Percentiles rank a stretch among this genome's conserved stretches.
Conservation (phyloP, 1,140 invertebrate species). For the Pseudomyrmex cubaensis region DNA sequence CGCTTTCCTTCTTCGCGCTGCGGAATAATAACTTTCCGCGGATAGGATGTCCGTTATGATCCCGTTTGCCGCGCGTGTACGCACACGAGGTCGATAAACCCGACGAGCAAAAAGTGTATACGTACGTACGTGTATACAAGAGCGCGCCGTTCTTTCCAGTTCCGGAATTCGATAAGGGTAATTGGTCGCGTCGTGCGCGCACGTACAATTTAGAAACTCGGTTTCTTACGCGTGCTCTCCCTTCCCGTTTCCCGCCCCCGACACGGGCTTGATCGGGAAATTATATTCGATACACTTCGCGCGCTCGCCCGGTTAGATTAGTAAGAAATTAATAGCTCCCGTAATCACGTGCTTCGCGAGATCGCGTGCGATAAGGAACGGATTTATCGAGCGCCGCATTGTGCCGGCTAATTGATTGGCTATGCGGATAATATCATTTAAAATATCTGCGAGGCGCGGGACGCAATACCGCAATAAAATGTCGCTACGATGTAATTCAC, state of each 20-base stretch:
- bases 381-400: slow-evolving; percentile 31
- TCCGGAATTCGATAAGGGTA: slow-evolving; percentile 30
- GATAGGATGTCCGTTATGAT: slow-evolving; percentile 39
- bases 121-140: neutral
- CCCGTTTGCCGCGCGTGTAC: slow-evolving; percentile 14
- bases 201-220: slow-evolving; percentile 30
- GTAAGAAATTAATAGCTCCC: slow-evolving; percentile 51
- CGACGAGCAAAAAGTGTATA: slow-evolving; percentile 6
- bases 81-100: slow-evolving; percentile 48
- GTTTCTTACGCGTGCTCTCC: slow-evolving; percentile 28
- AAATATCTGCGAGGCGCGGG: neutral
- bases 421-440: slow-evolving; percentile 18
- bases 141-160: slow-evolving; percentile 2
- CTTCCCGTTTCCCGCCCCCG: neutral
- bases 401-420: slow-evolving; percentile 30
- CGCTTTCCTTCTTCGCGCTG: neutral
- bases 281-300: slow-evolving; percentile 47
- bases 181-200: slow-evolving; percentile 9
- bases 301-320: slow-evolving; percentile 16
- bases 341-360: slow-evolving; percentile 31
- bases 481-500: neutral
- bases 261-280: slow-evolving; percentile 24
- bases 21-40: slow-evolving; percentile 50
- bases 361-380: slow-evolving; percentile 30
- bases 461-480: slow-evolving; percentile 12